Percentiles rank a stretch among this genome's conserved stretches.
These are phyloP conservation scores for Tetraodon nigroviridis DNA, from an alignment of 2,113 vertebrate species.

Conservation along the genomic window DNA sequence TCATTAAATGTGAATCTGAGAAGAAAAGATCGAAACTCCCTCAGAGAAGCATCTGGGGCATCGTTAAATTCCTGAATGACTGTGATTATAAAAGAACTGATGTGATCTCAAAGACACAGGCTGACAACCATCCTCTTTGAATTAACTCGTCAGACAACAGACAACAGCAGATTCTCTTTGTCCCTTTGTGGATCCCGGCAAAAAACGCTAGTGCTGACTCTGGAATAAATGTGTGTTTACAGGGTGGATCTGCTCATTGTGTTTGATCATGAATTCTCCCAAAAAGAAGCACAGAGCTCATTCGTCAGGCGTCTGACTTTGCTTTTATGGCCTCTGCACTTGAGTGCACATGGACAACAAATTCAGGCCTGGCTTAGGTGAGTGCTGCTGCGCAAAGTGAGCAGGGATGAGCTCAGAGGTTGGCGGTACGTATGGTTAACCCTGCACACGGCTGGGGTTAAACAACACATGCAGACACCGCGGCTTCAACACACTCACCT, in stretches of 20 bases:
- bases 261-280: slow-evolving; percentile 11
- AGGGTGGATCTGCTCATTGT: not conserved
- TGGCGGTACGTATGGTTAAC: slow-evolving; percentile 43
- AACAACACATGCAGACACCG: slow-evolving; percentile 59
- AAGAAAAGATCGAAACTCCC: slow-evolving; percentile 4
- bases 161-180: not conserved
- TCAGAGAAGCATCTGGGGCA: not conserved
- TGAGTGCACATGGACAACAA: slow-evolving; percentile 10
- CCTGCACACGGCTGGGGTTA: slow-evolving; percentile 14
- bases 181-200: slow-evolving; percentile 1
- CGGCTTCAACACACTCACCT: slow-evolving; percentile 40
- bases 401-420: slow-evolving; percentile 55
- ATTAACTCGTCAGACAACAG: not conserved
- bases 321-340: slow-evolving; percentile 14
- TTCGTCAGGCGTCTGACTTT: slow-evolving; percentile 3
- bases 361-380: slow-evolving; percentile 23
- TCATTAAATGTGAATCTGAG: slow-evolving; percentile 10
- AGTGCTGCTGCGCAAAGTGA: slow-evolving; percentile 29
- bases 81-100: not conserved
- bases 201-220: not conserved
- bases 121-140: slow-evolving; percentile 7
- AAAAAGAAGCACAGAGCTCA: not conserved
- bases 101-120: not conserved
- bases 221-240: not conserved
- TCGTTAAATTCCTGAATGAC: slow-evolving; percentile 2